Conservation (phyloP, 2,888 invertebrate species). For the Thymelicus sylvestris region DNA sequence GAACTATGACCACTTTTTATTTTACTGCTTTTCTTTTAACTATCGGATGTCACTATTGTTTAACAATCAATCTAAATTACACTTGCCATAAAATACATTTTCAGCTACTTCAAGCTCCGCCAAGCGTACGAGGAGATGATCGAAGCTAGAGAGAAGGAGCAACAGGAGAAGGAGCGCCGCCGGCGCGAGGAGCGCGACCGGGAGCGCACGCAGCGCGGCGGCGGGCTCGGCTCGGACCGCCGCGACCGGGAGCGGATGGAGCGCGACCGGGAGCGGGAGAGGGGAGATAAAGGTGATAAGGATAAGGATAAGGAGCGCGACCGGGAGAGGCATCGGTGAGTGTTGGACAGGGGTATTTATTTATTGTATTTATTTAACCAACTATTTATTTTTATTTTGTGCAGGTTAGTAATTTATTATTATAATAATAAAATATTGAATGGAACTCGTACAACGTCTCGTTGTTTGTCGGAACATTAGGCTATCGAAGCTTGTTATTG, state of each 20-base stretch:
- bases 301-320: constrained; percentile 70
- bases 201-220: constrained; percentile 65
- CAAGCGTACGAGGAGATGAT: constrained; percentile 88
- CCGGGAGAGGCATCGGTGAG: constrained; percentile 55
- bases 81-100: neutral
- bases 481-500: no score
- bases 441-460: no score
- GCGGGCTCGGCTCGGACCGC: constrained; percentile 70
- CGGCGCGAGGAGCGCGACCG: constrained; percentile 76
- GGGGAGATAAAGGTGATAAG: constrained; percentile 56
- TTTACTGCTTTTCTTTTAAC: no score
- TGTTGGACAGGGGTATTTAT: neutral
- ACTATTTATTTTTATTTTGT: no score
- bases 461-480: no score
- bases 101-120: constrained; percentile 87
- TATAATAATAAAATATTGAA: no score
- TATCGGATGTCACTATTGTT: no score
- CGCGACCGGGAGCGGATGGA: constrained; percentile 76
- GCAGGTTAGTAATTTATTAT: no score
- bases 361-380: no score
- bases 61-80: no score
- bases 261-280: constrained; percentile 66
- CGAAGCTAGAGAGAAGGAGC: constrained; percentile 84
- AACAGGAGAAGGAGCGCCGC: constrained; percentile 83
- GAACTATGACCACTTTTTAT: no score